Base-by-base conservation (phyloP, 1,140 invertebrate species). In the Bemisia tabaci region DNA sequence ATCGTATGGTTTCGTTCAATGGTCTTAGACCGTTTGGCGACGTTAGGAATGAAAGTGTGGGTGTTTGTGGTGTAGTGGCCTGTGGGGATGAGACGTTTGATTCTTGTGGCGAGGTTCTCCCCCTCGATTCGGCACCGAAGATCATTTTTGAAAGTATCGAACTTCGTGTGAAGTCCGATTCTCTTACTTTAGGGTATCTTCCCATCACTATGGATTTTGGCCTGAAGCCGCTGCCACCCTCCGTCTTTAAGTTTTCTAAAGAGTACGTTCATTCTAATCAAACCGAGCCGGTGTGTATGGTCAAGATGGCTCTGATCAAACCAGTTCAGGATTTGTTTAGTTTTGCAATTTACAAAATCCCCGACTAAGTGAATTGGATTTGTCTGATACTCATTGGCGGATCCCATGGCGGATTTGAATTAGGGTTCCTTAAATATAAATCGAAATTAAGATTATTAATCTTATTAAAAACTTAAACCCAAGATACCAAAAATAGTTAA, bases 311-410 rank as follows among this genome's bases (percentile, higher is more conserved):
- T 64, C 22, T 64, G n/a, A 64, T 22, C 12, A 33, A 64, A 64
- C 26, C 62, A 27, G n/a, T 64, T 5, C 22, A 26, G 1, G 9
- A 64, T 11, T 33, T 64, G 11, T 21, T 64, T 2, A 12, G 25
- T 5, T 64, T 64, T 25, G 62, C 26, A 27, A 22, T 64, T 26
- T 64, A 64, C 26, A 64, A 64, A 64, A 22, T 64, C 9, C 62
- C 62, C 2, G 26, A 33, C 17, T 33, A 64, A 33, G 22, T 62
- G 25, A 62, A 62, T 62, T n/a, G n/a, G n/a, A n/a, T n/a, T n/a
- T n/a, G n/a, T n/a, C n/a, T n/a, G n/a, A n/a, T n/a, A n/a, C n/a
- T n/a, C n/a, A n/a, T n/a, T n/a, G n/a, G n/a, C n/a, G n/a, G n/a
- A n/a, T n/a, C n/a, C n/a, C n/a, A n/a, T n/a, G n/a, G n/a, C n/a